Conservation (phyloP, 2,888 invertebrate genomes). For the Morinoia aosen region DNA sequence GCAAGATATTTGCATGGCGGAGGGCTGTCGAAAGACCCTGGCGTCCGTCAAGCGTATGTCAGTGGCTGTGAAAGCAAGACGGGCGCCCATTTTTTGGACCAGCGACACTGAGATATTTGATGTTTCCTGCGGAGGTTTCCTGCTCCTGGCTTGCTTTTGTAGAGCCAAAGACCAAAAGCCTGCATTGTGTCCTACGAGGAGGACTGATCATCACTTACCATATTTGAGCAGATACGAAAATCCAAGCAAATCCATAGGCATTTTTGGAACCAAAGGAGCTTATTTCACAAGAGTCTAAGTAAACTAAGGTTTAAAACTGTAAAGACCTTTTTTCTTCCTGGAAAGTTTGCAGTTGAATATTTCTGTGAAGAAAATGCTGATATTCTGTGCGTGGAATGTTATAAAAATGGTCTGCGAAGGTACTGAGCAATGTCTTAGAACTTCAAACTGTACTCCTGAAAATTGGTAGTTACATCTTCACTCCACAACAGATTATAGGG, state of each 20-base stretch:
- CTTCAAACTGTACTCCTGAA: neutral
- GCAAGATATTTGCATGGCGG: neutral
- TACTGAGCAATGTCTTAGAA: neutral
- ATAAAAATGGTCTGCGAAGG: neutral
- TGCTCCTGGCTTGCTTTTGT: neutral
- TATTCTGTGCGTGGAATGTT: neutral
- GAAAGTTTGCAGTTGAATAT: neutral
- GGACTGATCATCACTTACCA: neutral
- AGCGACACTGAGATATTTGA: slow-evolving; percentile 27
- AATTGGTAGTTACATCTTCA: neutral
- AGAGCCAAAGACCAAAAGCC: neutral
- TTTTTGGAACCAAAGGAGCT: neutral
- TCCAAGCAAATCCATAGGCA: neutral
- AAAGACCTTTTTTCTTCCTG: neutral
- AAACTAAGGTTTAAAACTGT: neutral
- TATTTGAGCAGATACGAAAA: neutral
- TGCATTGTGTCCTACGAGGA: neutral
- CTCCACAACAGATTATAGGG: too few relatives aligned
- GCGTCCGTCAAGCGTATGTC: neutral
- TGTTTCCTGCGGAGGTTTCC: neutral
- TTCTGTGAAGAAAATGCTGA: neutral
- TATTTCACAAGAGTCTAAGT: neutral
- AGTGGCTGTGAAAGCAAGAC: slow-evolving; percentile 3
- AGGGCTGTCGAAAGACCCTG: neutral
- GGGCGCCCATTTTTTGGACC: neutral